These are phyloP conservation scores for Charanyca ferruginea DNA, from an alignment of 2,888 invertebrate species.

Conservation along the genomic window DNA sequence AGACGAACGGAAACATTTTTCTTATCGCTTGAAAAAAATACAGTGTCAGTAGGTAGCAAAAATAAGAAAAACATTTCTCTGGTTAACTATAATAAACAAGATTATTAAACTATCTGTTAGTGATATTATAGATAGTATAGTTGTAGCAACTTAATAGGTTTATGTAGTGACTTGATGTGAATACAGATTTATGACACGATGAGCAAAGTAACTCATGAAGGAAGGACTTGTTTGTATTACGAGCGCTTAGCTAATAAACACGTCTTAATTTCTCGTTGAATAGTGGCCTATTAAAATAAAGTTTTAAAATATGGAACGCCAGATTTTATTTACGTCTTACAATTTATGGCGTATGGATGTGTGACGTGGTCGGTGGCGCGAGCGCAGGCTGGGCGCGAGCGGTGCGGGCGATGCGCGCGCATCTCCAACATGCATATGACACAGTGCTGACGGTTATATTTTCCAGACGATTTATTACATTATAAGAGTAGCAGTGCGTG, in stretches of 20 bases:
- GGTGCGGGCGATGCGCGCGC: constrained; percentile 70
- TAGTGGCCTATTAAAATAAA: constrained; percentile 90
- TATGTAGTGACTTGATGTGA: constrained; percentile 75
- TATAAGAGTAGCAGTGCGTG: constrained; percentile 87
- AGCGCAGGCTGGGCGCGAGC: constrained; percentile 59
- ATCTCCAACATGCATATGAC: constrained; percentile 84
- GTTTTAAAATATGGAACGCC: constrained; percentile 89
- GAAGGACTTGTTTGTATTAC: constrained; percentile 86
- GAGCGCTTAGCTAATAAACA: constrained; percentile 88
- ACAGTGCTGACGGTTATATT: constrained; percentile 89
- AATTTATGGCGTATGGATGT: constrained; percentile 86
- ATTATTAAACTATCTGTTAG: constrained; percentile 34
- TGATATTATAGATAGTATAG: constrained; percentile 34
- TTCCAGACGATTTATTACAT: constrained; percentile 90
- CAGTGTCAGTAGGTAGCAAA: constrained; percentile 11
- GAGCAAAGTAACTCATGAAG: constrained; percentile 82
- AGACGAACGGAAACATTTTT: constrained; percentile 16
- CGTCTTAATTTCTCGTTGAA: constrained; percentile 89
- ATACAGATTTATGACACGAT: constrained; percentile 82
- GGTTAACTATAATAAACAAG: background rate
- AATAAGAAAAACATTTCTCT: constrained; percentile 19
- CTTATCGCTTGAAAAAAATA: constrained; percentile 14
- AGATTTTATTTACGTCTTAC: constrained; percentile 88
- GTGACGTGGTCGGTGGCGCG: constrained; percentile 70
- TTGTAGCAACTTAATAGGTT: constrained; percentile 67